Evolutionary conservation across 1,140 invertebrate species (phyloP).

Genomic region (Drosophila sproati): DNA sequence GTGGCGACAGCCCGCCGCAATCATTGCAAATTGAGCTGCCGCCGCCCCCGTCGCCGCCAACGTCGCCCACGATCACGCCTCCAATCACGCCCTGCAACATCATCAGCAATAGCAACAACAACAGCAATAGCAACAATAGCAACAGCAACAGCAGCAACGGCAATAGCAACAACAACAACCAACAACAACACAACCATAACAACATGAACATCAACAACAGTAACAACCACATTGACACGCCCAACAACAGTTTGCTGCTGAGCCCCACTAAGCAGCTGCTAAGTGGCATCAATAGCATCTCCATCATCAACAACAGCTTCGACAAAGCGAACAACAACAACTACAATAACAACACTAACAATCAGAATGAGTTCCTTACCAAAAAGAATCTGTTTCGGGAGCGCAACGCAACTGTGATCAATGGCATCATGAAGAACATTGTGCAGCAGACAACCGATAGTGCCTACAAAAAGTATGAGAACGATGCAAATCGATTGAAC

Average conservation of each 20-base stretch:
- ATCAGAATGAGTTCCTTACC: constrained; percentile 79
- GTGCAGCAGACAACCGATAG: constrained; percentile 63
- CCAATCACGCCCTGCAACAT: constrained; percentile 37
- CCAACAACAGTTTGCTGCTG: constrained; percentile 74
- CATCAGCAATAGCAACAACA: constrained; percentile 26
- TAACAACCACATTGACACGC: constrained; percentile 61
- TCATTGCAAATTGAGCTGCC: constrained; percentile 64
- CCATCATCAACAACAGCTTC: constrained; percentile 83
- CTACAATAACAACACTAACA: constrained; percentile 56
- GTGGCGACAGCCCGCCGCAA: constrained; percentile 77
- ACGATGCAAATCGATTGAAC: constrained; percentile 80
- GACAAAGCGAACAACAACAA: constrained; percentile 61
- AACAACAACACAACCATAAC: constrained; percentile 31
- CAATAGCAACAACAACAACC: constrained; percentile 14
- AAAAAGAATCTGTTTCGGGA: constrained; percentile 83
- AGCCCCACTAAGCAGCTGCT: constrained; percentile 78
- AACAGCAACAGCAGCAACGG: constrained; percentile 33
- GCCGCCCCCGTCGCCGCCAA: constrained; percentile 37
- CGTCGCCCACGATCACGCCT: constrained; percentile 11
- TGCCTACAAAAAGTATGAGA: constrained; percentile 82
- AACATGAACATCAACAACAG: constrained; percentile 17
- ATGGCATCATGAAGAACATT: constrained; percentile 83
- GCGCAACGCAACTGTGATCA: constrained; percentile 81
- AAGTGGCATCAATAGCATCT: constrained; percentile 80
- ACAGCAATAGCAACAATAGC: constrained; percentile 32